Evolutionary conservation across 2,797 vertebrate genomes (phyloP), one percentile per base, ranked within the genome.

Genomic region (Microctenopoma stevenorrisi): DNA sequence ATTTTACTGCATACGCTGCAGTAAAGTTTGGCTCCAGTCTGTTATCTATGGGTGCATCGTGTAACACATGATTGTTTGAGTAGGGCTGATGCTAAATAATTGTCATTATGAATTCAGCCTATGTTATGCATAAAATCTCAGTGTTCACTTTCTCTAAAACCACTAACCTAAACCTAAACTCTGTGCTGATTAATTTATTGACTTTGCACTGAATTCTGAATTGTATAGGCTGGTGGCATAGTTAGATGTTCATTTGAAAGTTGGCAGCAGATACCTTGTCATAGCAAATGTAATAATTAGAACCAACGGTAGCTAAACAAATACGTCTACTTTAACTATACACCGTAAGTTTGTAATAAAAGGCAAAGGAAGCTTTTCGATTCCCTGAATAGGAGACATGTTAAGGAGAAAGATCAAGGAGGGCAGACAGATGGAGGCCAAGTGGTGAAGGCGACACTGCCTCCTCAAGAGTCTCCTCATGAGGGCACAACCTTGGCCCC

Each of bases 361-460:
- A 71, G 71, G 65, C 64, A 35, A 61, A 60, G 47, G 51, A 64
- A 66, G 74, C 77, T 59, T 55, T 25, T n/a, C 10, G 12, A 13
- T 58, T 79, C 42, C 10, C 25, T 60, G 37, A 68, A 54, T 72
- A n/a, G 47, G 50, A 73, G 40, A 54, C 46, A 38, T 52, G 58
- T 65, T 42, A 70, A 62, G 60, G 49, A 65, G 60, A 54, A 74
- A 44, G 51, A 70, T 71, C 22, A 62, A 55, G 40, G 16, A 28
- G 57, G 46, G 37, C n/a, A 78, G 75, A 85, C 91, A 93, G 92
- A 92, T 93, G 91, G 90, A 89, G 61, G 52, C 63, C 84, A 85
- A 88, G 86, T 86, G 81, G 82, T 80, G 85, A 81, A 68, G 75
- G 77, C 62, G 54, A 81, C 70, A 49, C 58, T 46, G 50, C 71